phyloP scores from a whole-genome alignment of 2,113 vertebrate genomes.

The Elgaria multicarinata region DNA sequence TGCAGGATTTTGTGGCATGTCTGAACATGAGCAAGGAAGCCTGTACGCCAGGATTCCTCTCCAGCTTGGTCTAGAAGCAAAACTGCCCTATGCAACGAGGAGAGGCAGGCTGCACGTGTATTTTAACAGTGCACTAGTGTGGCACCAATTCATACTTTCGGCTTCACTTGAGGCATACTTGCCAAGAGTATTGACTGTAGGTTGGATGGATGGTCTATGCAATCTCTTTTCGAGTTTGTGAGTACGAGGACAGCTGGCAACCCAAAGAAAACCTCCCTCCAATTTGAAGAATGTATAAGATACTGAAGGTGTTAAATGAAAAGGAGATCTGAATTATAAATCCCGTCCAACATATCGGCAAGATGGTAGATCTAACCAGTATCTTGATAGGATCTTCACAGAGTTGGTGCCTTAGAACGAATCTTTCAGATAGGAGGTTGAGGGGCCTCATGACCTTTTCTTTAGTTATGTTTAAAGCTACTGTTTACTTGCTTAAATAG shows the following conservation, averaged over 20 bases:
- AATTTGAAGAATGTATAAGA: neutral
- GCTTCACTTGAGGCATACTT: neutral
- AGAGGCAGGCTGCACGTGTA: neutral
- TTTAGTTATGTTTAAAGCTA: neutral
- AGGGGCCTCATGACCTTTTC: constrained; percentile 6
- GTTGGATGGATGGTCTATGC: neutral
- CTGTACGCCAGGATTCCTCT: neutral
- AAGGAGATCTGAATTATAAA: neutral
- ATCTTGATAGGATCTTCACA: neutral
- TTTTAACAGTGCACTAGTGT: neutral
- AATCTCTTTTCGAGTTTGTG: neutral
- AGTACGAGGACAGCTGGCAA: neutral
- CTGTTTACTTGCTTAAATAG: neutral
- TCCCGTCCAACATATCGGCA: neutral
- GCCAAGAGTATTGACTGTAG: neutral
- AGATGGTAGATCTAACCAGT: neutral
- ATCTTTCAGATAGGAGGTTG: neutral
- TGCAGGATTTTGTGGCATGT: neutral
- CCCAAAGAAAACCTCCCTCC: rapidly evolving
- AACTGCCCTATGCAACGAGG: neutral
- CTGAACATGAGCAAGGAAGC: neutral
- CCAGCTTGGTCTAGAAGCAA: neutral
- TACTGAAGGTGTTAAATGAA: neutral
- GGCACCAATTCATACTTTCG: neutral
- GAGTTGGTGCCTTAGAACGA: neutral